Percentiles rank a stretch among this genome's conserved stretches.
Conservation (phyloP, 1,140 invertebrate species). For the Drosophila bocqueti region DNA sequence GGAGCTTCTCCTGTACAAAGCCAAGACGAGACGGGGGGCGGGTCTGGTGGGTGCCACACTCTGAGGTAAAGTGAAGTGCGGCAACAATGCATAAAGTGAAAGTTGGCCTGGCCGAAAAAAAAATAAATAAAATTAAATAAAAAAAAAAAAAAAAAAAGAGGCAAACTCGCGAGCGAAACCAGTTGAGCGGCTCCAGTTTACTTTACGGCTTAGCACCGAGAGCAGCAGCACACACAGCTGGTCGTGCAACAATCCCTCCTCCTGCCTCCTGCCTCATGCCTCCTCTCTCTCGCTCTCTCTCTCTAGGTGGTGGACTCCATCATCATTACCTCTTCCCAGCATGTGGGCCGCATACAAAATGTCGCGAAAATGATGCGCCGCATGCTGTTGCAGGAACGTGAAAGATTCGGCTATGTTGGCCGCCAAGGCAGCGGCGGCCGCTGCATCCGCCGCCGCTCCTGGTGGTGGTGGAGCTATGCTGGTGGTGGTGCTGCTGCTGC, state of each 20-base stretch:
- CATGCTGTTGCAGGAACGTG: slow-evolving; percentile 79
- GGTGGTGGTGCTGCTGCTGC: not conserved
- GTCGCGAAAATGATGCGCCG: slow-evolving; percentile 85
- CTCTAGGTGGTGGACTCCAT: slow-evolving; percentile 6
- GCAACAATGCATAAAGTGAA: slow-evolving; percentile 79
- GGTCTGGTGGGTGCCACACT: not conserved
- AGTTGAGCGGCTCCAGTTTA: slow-evolving; percentile 66
- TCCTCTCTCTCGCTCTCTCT: no score
- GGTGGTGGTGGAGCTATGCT: no score
- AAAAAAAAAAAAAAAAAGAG: slow-evolving; percentile 16
- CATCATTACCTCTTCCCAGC: slow-evolving; percentile 79
- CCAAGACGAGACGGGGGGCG: not conserved
- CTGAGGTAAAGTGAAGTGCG: slow-evolving; percentile 56
- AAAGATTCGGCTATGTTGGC: slow-evolving; percentile 83
- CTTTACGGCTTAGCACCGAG: slow-evolving; percentile 10
- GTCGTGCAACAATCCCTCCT: slow-evolving; percentile 67
- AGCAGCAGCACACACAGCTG: slow-evolving; percentile 54
- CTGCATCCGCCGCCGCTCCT: slow-evolving; percentile 41
- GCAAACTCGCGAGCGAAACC: slow-evolving; percentile 45
- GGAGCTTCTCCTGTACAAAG: not conserved
- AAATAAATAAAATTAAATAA: not conserved
- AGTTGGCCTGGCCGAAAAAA: slow-evolving; percentile 70
- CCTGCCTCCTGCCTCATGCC: no score
- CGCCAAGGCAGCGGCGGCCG: slow-evolving; percentile 67
- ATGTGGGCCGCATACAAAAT: slow-evolving; percentile 84